Evolutionary conservation across 2,113 vertebrate genomes (phyloP), one percentile per base, ranked within the genome.

Genomic region (Barbus barbus): DNA sequence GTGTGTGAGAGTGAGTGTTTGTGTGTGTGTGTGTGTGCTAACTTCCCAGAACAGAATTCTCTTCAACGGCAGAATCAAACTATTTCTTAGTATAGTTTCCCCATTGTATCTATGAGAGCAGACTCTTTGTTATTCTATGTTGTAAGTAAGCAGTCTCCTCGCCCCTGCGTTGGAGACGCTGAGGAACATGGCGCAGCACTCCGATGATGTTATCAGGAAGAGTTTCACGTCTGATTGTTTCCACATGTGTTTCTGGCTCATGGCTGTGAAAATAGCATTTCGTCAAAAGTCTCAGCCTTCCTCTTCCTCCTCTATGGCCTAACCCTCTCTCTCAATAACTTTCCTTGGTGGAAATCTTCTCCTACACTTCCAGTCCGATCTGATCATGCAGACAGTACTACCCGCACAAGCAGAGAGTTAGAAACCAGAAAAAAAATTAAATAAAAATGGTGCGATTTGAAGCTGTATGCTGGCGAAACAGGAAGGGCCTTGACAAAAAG

Each of bases 141-240:
- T 7, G 13, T 63, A 7, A 63, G 16, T 1, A 58, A 22, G 11
- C 22, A n/a, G 65, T 53, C 44, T n/a, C n/a, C n/a, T n/a, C n/a
- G n/a, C n/a, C n/a, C n/a, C n/a, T n/a, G n/a, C n/a, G n/a, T n/a
- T n/a, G n/a, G n/a, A n/a, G n/a, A n/a, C n/a, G 31, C 58, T 67
- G 24, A 44, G 51, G 33, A 71, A 46, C 74, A 13, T n/a, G 72
- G 26, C 60, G 2, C 38, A 83, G 76, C 83, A 63, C 84, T 88
- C 85, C 85, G 89, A 92, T 93, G 93, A 94, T 94, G 92, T 89
- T 93, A 93, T 94, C 92, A 91, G 91, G 91, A 92, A 90, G 88
- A 41, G 36, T 92, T 91, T 93, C 86, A 86, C 28, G 84, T 82
- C 13, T 93, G 92, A 94, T 94, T 89, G 91, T 92, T 94, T 93